Percentiles rank a stretch among this genome's conserved stretches.
phyloP scores from a whole-genome alignment of 2,113 vertebrate genomes.

The Glareola pratincola region DNA sequence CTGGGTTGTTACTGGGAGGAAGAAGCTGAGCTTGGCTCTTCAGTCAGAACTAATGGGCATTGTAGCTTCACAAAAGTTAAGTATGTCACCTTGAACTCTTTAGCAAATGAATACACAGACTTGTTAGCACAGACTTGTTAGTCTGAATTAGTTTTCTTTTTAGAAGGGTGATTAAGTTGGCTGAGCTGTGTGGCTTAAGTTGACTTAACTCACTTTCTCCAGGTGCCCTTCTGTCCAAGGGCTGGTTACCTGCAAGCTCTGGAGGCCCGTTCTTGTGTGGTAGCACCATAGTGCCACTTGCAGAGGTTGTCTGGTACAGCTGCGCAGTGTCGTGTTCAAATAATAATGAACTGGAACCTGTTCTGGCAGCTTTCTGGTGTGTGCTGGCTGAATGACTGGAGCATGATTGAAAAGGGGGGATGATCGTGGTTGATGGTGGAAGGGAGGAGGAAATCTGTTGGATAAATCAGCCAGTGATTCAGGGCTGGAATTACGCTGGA shows the following conservation, averaged over 20 bases:
- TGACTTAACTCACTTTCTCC: not conserved
- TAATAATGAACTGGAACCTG: not conserved
- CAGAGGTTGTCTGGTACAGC: not conserved
- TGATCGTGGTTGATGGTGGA: not conserved
- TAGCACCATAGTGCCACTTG: not conserved
- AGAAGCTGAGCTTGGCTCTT: not conserved
- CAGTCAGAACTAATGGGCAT: fast-evolving
- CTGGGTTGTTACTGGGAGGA: not conserved
- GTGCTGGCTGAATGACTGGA: not conserved
- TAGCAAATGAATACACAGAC: not conserved
- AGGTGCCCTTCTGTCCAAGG: not conserved
- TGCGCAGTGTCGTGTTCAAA: not conserved
- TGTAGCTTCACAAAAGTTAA: not conserved
- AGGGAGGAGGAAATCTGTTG: not conserved
- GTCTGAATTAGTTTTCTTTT: not conserved
- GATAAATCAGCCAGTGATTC: not conserved
- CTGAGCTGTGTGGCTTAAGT: not conserved
- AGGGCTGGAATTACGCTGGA: not conserved
- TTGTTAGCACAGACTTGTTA: not conserved
- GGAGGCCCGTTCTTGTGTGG: not conserved
- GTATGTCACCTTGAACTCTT: not conserved
- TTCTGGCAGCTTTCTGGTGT: not conserved
- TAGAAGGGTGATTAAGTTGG: not conserved
- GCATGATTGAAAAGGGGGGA: not conserved
- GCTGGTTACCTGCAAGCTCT: not conserved